phyloP scores from a whole-genome alignment of 2,888 invertebrate species.

The Carpatolechia fugitivella region DNA sequence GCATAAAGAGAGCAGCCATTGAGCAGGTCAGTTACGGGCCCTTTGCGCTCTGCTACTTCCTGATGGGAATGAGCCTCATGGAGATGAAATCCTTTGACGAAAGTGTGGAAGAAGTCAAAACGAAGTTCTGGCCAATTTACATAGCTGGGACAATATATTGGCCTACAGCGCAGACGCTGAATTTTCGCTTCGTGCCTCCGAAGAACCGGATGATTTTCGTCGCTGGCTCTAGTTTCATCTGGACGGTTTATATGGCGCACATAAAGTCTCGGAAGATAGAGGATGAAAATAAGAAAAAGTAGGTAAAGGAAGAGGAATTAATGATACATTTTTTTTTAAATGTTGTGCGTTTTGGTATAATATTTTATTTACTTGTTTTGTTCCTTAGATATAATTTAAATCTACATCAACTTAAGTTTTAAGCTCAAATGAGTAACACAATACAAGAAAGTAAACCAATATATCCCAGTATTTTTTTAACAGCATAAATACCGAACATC shows the following conservation, averaged over 20 bases:
- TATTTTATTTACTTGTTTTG: no score
- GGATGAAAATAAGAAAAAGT: neutral
- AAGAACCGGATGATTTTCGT: constrained; percentile 86
- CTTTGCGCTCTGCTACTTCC: constrained; percentile 85
- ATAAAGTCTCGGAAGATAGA: constrained; percentile 77
- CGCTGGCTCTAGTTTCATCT: constrained; percentile 84
- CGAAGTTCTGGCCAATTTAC: constrained; percentile 86
- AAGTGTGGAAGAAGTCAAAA: constrained; percentile 82
- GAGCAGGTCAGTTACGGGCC: constrained; percentile 88
- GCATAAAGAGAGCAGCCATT: constrained; percentile 64
- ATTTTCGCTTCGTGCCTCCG: constrained; percentile 85
- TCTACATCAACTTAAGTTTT: no score
- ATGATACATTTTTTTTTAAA: neutral
- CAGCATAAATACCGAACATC: no score
- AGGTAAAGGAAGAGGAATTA: neutral
- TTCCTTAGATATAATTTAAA: no score
- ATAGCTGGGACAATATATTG: constrained; percentile 83
- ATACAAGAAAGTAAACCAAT: no score
- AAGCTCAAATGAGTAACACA: no score
- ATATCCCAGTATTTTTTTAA: no score
- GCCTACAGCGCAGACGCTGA: constrained; percentile 86
- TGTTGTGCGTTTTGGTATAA: no score
- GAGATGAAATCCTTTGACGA: constrained; percentile 81
- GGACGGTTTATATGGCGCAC: constrained; percentile 88
- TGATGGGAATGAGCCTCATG: constrained; percentile 85